Conservation (phyloP, 2,797 vertebrate species). For the Catostomus latipinnis region DNA sequence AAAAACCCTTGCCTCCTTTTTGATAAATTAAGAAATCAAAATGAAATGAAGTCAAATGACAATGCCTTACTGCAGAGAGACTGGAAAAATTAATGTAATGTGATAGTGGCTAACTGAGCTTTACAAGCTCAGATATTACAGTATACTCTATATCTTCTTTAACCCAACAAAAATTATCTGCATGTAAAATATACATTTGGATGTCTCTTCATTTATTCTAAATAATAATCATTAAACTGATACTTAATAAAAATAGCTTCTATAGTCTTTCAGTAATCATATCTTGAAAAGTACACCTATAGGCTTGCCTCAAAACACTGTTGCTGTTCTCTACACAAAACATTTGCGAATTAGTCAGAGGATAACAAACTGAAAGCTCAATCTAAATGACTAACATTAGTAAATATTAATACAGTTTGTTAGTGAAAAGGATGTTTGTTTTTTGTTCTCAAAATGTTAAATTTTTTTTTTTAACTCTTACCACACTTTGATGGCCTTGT, state of each 20-base stretch:
- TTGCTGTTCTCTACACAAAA: conserved; percentile 88
- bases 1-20: conserved; percentile 86
- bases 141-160: conserved; percentile 74
- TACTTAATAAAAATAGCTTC: conserved; percentile 92
- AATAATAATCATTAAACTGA: conserved; percentile 89
- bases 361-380: conserved; percentile 91
- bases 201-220: conserved; percentile 92
- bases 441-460: conserved; percentile 67
- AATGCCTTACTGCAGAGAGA: conserved; percentile 82
- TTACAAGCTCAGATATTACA: conserved; percentile 83
- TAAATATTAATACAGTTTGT: conserved; percentile 84
- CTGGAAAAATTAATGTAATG: conserved; percentile 87
- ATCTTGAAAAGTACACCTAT: conserved; percentile 87
- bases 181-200: conserved; percentile 93
- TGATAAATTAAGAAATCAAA: conserved; percentile 81
- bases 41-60: conserved; percentile 69
- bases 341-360: conserved; percentile 88
- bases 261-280: conserved; percentile 88
- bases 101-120: conserved; percentile 91
- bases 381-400: conserved; percentile 87
- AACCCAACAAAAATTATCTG: conserved; percentile 95
- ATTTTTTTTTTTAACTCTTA: conserved; percentile 60
- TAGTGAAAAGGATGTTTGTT: conserved; percentile 76
- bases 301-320: conserved; percentile 84
- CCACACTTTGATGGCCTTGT: conserved; percentile 73